These are phyloP conservation scores for Hyperoplus immaculatus DNA, from an alignment of 2,797 vertebrate genomes.

Conservation along the genomic window DNA sequence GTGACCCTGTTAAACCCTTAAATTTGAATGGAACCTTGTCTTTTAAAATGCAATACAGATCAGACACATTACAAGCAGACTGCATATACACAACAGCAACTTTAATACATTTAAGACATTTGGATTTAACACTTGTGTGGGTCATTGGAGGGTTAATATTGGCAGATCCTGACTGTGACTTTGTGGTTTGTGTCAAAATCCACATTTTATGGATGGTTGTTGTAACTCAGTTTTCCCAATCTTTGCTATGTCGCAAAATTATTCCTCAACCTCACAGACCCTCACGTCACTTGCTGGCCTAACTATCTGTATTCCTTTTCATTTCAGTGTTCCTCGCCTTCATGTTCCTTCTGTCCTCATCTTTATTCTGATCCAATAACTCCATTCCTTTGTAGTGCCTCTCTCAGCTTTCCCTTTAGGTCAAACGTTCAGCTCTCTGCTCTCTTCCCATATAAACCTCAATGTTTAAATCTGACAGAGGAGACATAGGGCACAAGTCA, in stretches of 20 bases:
- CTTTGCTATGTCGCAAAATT: constrained; percentile 32
- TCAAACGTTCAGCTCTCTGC: neutral
- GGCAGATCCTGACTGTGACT: neutral
- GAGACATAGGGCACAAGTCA: neutral
- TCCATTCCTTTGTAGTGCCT: neutral
- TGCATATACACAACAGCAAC: neutral
- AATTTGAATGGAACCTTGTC: constrained; percentile 8
- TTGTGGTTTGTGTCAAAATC: neutral
- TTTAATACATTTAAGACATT: neutral
- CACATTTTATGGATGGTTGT: constrained; percentile 1
- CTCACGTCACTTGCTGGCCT: neutral
- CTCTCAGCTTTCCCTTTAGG: neutral
- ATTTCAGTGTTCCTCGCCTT: neutral
- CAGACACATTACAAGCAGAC: neutral
- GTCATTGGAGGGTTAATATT: neutral
- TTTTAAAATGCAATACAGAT: neutral
- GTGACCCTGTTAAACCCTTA: constrained; percentile 1
- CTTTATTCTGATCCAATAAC: constrained; percentile 5
- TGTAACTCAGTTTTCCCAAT: constrained; percentile 36
- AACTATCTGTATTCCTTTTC: neutral
- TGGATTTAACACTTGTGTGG: neutral
- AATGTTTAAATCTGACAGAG: neutral
- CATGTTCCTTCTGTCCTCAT: neutral
- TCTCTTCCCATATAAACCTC: neutral
- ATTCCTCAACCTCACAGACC: constrained; percentile 1